phyloP scores from a whole-genome alignment of 2,797 vertebrate genomes.

The Helostoma temminkii region DNA sequence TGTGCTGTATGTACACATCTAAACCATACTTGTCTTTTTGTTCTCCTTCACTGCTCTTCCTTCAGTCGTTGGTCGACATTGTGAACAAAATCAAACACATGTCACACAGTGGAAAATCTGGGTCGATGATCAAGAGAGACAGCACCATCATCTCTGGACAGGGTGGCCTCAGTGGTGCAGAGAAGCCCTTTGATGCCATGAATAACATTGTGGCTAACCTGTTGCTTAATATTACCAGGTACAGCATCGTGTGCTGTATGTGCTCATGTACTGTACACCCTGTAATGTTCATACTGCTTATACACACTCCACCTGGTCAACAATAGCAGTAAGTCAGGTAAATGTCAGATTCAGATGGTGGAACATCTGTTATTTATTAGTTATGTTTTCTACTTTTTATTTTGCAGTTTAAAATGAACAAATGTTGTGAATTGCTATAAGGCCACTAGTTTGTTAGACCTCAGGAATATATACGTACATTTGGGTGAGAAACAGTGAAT shows the following conservation, averaged over 20 bases:
- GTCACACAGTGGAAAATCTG: conserved; percentile 82
- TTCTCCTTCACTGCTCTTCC: conserved; percentile 8
- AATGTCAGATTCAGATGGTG: background rate
- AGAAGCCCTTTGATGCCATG: conserved; percentile 96
- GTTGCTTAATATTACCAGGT: conserved; percentile 95
- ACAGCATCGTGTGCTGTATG: conserved; percentile 6
- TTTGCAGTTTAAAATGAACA: too few relatives aligned
- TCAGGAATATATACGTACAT: background rate
- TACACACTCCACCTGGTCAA: background rate
- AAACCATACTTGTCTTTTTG: background rate
- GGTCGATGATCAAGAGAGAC: conserved; percentile 84
- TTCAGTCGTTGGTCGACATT: conserved; percentile 93
- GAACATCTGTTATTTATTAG: too few relatives aligned
- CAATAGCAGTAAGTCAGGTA: background rate
- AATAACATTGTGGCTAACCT: conserved; percentile 98
- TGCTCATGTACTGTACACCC: background rate
- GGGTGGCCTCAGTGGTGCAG: conserved; percentile 75
- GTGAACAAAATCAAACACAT: conserved; percentile 92
- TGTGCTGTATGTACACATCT: background rate
- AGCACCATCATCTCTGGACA: conserved; percentile 86
- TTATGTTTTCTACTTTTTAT: too few relatives aligned
- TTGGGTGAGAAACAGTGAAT: background rate
- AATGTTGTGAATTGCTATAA: too few relatives aligned
- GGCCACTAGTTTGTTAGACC: background rate
- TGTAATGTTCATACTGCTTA: too few relatives aligned